phyloP scores from a whole-genome alignment of 2,113 vertebrate genomes.

The Vanacampus margaritifer region DNA sequence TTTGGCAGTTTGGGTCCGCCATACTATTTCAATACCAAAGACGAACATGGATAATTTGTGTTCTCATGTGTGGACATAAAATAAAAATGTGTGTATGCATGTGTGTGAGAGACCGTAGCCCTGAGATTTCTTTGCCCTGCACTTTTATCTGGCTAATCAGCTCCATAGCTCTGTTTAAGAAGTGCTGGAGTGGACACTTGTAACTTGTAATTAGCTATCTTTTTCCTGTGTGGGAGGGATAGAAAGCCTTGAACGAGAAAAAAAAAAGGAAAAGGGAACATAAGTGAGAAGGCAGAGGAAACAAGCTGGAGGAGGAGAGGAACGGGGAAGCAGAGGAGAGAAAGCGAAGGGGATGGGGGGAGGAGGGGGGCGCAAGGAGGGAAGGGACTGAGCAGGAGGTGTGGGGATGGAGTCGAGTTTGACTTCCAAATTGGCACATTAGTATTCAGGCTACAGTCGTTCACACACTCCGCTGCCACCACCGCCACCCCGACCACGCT shows the following conservation, averaged over 20 bases:
- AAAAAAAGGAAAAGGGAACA: slow-evolving; percentile 18
- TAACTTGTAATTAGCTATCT: slow-evolving; percentile 91
- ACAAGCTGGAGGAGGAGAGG: slow-evolving; percentile 20
- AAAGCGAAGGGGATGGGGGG: slow-evolving; percentile 16
- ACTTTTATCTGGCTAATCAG: slow-evolving; percentile 93
- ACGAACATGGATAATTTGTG: slow-evolving; percentile 37
- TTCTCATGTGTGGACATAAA: slow-evolving; percentile 43
- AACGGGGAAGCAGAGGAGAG: slow-evolving; percentile 13
- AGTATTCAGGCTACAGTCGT: slow-evolving; percentile 78
- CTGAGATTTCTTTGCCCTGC: slow-evolving; percentile 91
- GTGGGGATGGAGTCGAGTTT: slow-evolving; percentile 71
- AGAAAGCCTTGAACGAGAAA: slow-evolving; percentile 32
- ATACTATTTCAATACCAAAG: slow-evolving; percentile 43
- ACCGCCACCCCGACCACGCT: slow-evolving; percentile 37
- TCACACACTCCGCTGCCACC: slow-evolving; percentile 12
- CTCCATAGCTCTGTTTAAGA: slow-evolving; percentile 84
- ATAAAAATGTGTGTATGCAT: slow-evolving; percentile 17
- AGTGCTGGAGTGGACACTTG: slow-evolving; percentile 89
- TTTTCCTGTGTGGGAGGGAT: slow-evolving; percentile 70
- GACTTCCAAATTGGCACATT: slow-evolving; percentile 83
- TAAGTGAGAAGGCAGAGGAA: slow-evolving; percentile 24
- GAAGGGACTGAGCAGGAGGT: slow-evolving; percentile 42
- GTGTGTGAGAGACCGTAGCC: slow-evolving; percentile 23
- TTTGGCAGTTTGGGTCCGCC: no score
- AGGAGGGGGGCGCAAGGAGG: slow-evolving; percentile 22